Conservation (phyloP, 2,113 vertebrate genomes). For the Scolopax mira region DNA sequence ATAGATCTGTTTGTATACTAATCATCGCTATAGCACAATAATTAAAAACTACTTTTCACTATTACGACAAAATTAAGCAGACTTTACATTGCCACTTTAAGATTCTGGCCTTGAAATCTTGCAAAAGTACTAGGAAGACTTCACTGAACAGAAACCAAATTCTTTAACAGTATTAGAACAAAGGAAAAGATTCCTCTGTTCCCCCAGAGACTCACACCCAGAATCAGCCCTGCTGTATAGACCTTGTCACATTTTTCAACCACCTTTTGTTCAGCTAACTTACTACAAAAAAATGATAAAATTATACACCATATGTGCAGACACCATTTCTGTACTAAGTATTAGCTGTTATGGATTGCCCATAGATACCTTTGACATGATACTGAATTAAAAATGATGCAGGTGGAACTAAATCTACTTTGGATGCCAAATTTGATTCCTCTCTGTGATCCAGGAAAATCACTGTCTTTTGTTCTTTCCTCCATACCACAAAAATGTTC, state of each 20-base stretch:
- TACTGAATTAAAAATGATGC: neutral
- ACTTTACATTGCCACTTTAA: neutral
- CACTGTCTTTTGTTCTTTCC: neutral
- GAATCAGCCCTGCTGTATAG: neutral
- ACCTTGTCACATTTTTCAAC: neutral
- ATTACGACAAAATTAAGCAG: neutral
- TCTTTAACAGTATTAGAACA: neutral
- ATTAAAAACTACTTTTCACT: slow-evolving; percentile 5
- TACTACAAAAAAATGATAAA: neutral
- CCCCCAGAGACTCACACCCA: neutral
- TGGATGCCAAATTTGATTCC: neutral
- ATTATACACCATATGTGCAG: neutral
- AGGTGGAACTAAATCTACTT: neutral
- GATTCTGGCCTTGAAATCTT: neutral
- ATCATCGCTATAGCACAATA: neutral
- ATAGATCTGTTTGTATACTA: neutral
- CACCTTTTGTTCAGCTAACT: neutral
- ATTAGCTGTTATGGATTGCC: neutral
- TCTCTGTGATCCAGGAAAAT: neutral
- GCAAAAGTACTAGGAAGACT: neutral
- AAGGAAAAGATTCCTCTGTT: neutral
- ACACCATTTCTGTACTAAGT: neutral
- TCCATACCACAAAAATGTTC: neutral
- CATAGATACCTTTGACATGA: neutral
- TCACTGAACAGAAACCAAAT: neutral